Evolutionary conservation across 2,888 invertebrate species (phyloP), one percentile per base, ranked within the genome.

Genomic region (Pristionchus arcanus): DNA sequence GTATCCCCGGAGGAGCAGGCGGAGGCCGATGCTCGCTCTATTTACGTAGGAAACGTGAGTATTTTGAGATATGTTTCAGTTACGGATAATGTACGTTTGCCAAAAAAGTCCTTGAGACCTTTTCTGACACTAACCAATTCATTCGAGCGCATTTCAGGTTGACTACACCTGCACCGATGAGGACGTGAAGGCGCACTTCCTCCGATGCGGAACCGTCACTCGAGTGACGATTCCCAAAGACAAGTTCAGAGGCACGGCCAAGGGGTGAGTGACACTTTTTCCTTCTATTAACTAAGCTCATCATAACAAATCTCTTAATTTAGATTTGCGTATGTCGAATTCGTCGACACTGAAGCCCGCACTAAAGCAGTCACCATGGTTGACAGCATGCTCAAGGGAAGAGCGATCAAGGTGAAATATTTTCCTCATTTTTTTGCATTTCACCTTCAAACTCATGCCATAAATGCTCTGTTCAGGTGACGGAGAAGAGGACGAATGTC

Each of bases 111-210:
- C n/a, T n/a, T n/a, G n/a, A n/a, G n/a, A n/a, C n/a, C n/a, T n/a
- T n/a, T n/a, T n/a, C n/a, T n/a, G n/a, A n/a, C n/a, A n/a, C n/a
- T n/a, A n/a, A n/a, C n/a, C n/a, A n/a, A n/a, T n/a, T n/a, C n/a
- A n/a, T n/a, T n/a, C n/a, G n/a, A n/a, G n/a, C n/a, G n/a, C n/a
- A 59, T 15, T 92, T 89, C 87, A 96, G 96, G 97, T 99, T 90
- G 99, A 99, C 96, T 99, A 99, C 96, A 98, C 98, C 21, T 98
- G 99, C 71, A 99, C 99, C 3, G 99, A 99, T 53, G 98, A 99
- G 96, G 99, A 99, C 96, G 96, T 99, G 91, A 99, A 99, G 95
- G 97, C 98, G 94, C 99, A 99, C 96, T 99, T 99, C 96, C 99
- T 99, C 96, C 99, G 99, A 63, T 99, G 99, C 96, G 99, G 99